These are phyloP conservation scores for Platanista minor DNA, from an alignment of 2,113 vertebrate species.

Conservation along the genomic window DNA sequence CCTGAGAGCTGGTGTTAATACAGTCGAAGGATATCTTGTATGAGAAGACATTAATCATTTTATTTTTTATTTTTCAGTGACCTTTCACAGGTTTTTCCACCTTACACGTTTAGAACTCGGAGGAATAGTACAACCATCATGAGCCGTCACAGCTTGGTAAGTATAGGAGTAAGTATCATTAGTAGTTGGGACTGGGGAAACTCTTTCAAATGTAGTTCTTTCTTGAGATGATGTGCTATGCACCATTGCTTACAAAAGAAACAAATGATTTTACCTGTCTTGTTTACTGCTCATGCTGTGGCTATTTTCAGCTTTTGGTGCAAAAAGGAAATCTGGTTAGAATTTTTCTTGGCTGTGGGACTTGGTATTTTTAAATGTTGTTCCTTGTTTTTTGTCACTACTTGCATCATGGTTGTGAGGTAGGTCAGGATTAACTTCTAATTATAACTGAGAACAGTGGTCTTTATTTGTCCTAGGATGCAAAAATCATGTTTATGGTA, in stretches of 20 bases:
- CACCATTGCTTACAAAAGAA: not conserved
- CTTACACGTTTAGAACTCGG: conserved; percentile 88
- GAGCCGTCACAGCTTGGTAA: conserved; percentile 92
- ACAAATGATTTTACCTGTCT: not conserved
- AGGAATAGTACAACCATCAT: conserved; percentile 94
- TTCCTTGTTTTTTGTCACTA: not conserved
- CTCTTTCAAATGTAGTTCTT: not conserved
- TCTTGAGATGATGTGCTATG: not conserved
- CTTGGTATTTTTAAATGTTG: conserved; percentile 33
- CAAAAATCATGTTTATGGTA: not conserved
- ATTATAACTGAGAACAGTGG: not conserved
- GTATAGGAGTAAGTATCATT: conserved; percentile 62
- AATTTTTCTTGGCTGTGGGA: not conserved
- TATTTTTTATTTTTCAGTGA: conserved; percentile 83
- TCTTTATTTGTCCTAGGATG: conserved; percentile 23
- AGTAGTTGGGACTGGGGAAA: not conserved
- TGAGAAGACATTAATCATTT: not conserved
- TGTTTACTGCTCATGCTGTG: conserved; percentile 3
- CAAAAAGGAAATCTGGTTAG: not conserved
- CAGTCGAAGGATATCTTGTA: not conserved
- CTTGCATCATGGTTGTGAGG: not conserved
- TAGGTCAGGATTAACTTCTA: conserved; percentile 44
- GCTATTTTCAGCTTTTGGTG: not conserved
- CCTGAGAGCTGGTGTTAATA: not conserved
- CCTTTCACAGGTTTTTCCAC: conserved; percentile 92